Base-by-base conservation (phyloP, 1,140 invertebrate genomes). In the Zelostemma sp. region DNA sequence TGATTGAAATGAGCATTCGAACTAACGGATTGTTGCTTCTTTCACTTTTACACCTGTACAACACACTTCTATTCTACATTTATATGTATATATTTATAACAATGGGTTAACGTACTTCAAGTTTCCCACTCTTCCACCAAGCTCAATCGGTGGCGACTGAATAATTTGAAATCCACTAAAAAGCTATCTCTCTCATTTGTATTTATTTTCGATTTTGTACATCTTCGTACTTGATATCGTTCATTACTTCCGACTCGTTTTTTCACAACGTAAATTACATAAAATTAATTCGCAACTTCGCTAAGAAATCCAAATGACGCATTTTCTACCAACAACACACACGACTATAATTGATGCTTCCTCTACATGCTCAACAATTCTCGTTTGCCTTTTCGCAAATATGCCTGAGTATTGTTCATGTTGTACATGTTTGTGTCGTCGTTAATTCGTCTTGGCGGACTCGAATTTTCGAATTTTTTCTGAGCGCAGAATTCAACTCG, bases 31-130 rank as follows among this genome's bases (percentile, higher is more conserved):
- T 43, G 8, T 59, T 68, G 47, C 35, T 53, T 63, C 38, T 60
- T 54, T 50, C 58, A 62, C 51, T 61, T 72, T 72, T 72, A 72
- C 69, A 72, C 60, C 57, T 72, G 64, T 72, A 72, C 69, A 67
- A 72, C 64, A 61, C 60, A 47, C 55, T 46, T 66, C 38, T 51
- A 53, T 59, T 56, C 38, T 55, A 55, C 19, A 19, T 46, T 35
- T 60, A 68, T 64, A 51, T 62, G 56, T 69, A 64, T 69, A 69
- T 60, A 50, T 45, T 49, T 48, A 47, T 41, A 63, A 58, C 55
- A 49, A 68, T 58, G 57, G 57, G 35, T 58, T 14, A 48, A 40
- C 47, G 9, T 59, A 63, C 21, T 60, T 19, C 35, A 40, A 53
- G 12, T 57, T 35, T 40, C 11, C 49, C 6, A 21, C 55, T 18